Percentiles rank a stretch among this genome's conserved stretches.
phyloP scores from a whole-genome alignment of 2,888 invertebrate species.

The Troilus luridus region DNA sequence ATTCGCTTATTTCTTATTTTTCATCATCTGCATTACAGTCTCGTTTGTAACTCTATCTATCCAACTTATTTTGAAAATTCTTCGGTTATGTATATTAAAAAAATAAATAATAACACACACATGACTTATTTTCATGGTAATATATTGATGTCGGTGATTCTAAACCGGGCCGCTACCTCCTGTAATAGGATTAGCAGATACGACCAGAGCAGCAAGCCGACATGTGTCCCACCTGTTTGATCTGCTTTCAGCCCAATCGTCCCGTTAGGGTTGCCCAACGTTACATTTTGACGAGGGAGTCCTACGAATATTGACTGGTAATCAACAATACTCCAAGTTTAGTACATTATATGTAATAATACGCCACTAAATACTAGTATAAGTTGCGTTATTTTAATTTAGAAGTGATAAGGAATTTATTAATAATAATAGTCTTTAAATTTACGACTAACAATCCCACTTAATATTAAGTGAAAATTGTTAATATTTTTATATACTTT shows the following conservation, averaged over 20 bases:
- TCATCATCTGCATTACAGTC: no score
- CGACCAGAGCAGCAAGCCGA: not conserved
- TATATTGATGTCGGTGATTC: not conserved
- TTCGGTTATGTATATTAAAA: not conserved
- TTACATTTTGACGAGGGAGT: not conserved
- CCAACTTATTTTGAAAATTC: no score
- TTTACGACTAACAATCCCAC: no score
- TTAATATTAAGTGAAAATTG: no score
- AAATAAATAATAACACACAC: not conserved
- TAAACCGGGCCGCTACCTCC: not conserved
- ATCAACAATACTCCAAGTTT: not conserved
- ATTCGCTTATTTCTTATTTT: no score
- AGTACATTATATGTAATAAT: not conserved
- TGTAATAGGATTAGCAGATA: not conserved
- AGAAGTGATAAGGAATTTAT: no score
- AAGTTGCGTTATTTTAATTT: not conserved
- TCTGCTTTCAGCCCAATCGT: conserved; percentile 1
- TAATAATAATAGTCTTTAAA: no score
- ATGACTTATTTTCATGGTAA: not conserved
- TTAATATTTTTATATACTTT: no score
- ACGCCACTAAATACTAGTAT: not conserved
- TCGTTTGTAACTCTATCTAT: no score
- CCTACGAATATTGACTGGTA: not conserved
- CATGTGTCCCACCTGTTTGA: not conserved
- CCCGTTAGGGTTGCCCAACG: not conserved